A percentile compares a stretch with the other conserved stretches of the same genome.
phyloP scores from a whole-genome alignment of 2,888 invertebrate genomes.

The Troilus luridus region DNA sequence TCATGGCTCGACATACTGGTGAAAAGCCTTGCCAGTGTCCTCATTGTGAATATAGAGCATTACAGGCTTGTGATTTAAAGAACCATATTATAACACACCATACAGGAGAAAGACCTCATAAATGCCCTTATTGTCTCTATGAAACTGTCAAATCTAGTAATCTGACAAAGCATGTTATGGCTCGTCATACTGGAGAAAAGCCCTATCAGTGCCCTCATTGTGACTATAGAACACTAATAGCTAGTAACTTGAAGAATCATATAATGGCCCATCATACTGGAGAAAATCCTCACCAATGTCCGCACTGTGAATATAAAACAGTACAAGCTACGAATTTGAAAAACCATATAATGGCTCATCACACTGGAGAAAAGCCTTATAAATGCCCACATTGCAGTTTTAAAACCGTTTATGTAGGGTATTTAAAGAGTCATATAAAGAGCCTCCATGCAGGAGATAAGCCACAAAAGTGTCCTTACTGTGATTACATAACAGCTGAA shows the following conservation, averaged over 20 bases:
- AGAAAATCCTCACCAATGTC: slow-evolving; percentile 27
- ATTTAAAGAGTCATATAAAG: slow-evolving; percentile 32
- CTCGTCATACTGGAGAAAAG: slow-evolving; percentile 15
- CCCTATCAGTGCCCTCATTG: slow-evolving; percentile 27
- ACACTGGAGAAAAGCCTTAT: slow-evolving; percentile 21
- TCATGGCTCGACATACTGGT: slow-evolving; percentile 27
- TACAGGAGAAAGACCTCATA: slow-evolving; percentile 39
- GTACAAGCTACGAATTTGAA: slow-evolving; percentile 22
- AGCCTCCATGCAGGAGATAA: slow-evolving; percentile 1
- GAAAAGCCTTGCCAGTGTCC: slow-evolving; percentile 18
- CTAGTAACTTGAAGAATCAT: background rate
- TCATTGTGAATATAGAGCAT: slow-evolving; percentile 25
- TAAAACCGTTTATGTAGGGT: background rate
- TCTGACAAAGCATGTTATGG: slow-evolving; percentile 4
- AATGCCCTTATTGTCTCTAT: slow-evolving; percentile 32
- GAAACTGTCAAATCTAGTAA: background rate
- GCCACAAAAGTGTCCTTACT: slow-evolving; percentile 38
- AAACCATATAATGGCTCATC: slow-evolving; percentile 21
- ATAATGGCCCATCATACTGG: slow-evolving; percentile 14
- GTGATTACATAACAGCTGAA: background rate
- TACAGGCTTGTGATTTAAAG: background rate
- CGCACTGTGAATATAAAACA: slow-evolving; percentile 18
- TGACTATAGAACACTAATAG: slow-evolving; percentile 14
- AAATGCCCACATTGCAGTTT: slow-evolving; percentile 40
- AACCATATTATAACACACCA: slow-evolving; percentile 36